phyloP scores from a whole-genome alignment of 2,113 vertebrate genomes.

The Paracanthobrama guichenoti region DNA sequence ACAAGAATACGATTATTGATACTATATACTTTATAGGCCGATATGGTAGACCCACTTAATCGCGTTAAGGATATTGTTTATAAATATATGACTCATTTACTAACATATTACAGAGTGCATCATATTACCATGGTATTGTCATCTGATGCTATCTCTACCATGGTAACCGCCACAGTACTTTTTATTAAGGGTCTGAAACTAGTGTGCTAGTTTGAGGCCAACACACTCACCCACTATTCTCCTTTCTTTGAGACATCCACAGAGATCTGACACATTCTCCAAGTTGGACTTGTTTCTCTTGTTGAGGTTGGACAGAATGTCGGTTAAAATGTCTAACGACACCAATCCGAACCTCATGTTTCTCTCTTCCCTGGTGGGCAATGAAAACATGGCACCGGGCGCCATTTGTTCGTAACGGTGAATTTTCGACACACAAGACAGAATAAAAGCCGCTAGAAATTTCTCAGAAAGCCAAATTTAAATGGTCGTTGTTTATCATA shows the following conservation, averaged over 20 bases:
- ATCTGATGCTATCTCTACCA: no score
- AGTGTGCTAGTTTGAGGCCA: not conserved
- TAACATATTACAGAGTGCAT: not conserved
- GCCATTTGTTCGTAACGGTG: not conserved
- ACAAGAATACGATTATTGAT: not conserved
- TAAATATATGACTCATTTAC: not conserved
- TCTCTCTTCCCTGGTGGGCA: not conserved
- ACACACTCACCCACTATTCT: slow-evolving; percentile 64
- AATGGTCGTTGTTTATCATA: no score
- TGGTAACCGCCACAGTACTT: no score
- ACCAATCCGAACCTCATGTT: slow-evolving; percentile 62
- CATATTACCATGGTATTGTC: not conserved
- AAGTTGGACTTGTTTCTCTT: slow-evolving; percentile 68
- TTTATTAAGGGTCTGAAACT: no score
- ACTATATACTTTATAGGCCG: not conserved
- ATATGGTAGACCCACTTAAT: not conserved
- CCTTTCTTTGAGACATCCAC: slow-evolving; percentile 64
- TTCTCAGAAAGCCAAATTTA: no score
- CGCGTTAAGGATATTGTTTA: not conserved
- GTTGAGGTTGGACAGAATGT: slow-evolving; percentile 68
- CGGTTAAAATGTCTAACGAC: slow-evolving; percentile 65
- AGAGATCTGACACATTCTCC: slow-evolving; percentile 50
- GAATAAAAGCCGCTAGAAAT: not conserved
- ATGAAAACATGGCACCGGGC: not conserved
- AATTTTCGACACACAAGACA: not conserved